These are phyloP conservation scores for Tholera decimalis DNA, from an alignment of 2,888 invertebrate genomes.

Conservation along the genomic window DNA sequence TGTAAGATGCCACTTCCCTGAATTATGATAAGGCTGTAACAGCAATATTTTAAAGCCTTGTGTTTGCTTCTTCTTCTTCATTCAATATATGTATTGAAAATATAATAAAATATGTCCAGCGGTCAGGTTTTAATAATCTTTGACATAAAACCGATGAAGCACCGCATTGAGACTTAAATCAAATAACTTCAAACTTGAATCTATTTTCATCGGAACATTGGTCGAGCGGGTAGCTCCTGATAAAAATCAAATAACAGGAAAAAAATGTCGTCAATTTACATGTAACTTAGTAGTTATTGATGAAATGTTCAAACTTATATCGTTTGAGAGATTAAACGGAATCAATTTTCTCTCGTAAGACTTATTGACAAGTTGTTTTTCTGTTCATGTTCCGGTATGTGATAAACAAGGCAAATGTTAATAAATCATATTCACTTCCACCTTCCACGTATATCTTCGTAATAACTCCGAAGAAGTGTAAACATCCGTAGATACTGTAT, in stretches of 20 bases:
- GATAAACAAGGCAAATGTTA: slow-evolving; percentile 52
- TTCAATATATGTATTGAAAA: slow-evolving; percentile 73
- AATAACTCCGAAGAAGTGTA: neutral
- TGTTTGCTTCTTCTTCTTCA: slow-evolving; percentile 66
- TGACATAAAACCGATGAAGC: neutral
- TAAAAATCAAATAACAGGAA: neutral
- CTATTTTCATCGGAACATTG: neutral
- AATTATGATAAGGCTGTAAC: slow-evolving; percentile 78
- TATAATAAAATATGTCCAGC: slow-evolving; percentile 73
- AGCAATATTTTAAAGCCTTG: slow-evolving; percentile 73
- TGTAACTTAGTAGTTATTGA: slow-evolving; percentile 65
- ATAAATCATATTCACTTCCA: slow-evolving; percentile 55
- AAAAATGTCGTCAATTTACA: slow-evolving; percentile 7
- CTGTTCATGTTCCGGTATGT: slow-evolving; percentile 61
- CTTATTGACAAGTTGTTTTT: slow-evolving; percentile 79
- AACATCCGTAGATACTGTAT: neutral
- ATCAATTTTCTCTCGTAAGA: slow-evolving; percentile 75
- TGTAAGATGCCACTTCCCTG: slow-evolving; percentile 71
- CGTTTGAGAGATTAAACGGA: slow-evolving; percentile 68
- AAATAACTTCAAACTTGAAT: neutral
- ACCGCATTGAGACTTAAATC: neutral
- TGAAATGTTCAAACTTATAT: slow-evolving; percentile 70
- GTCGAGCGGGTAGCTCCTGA: too few relatives aligned
- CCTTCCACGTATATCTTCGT: slow-evolving; percentile 1
- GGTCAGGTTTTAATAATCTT: slow-evolving; percentile 48